A percentile compares a stretch with the other conserved stretches of the same genome.
Evolutionary conservation across 2,113 vertebrate species (phyloP).

Genomic region (Corythornis vintsioides): DNA sequence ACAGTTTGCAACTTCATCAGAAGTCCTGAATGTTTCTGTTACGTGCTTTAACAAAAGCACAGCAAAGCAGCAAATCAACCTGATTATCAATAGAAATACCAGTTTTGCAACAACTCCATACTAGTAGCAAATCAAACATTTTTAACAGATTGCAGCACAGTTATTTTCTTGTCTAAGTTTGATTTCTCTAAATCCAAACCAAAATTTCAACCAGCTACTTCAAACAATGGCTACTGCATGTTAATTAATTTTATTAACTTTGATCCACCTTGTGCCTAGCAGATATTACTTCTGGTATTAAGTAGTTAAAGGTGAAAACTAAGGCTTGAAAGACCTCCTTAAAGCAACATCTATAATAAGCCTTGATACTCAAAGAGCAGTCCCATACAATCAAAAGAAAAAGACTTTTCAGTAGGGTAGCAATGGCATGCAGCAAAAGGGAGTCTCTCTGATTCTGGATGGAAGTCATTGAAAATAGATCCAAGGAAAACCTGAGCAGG

Average conservation of each 20-base stretch:
- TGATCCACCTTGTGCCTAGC: neutral
- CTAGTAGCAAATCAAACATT: neutral
- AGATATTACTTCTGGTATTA: neutral
- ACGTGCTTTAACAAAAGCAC: neutral
- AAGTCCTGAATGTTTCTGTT: neutral
- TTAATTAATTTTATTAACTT: constrained; percentile 17
- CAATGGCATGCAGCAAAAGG: neutral
- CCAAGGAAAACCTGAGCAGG: neutral
- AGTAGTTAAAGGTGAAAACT: constrained; percentile 1
- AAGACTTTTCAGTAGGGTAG: neutral
- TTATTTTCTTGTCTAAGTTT: neutral
- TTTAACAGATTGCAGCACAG: neutral
- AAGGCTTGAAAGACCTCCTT: constrained; percentile 15
- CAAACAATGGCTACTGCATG: neutral
- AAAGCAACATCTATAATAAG: neutral
- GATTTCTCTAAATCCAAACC: constrained; percentile 2
- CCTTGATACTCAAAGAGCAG: neutral
- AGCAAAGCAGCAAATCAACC: neutral
- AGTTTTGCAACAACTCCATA: neutral
- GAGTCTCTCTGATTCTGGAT: neutral
- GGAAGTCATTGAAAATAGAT: neutral
- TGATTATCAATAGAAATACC: neutral
- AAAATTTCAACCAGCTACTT: constrained; percentile 42
- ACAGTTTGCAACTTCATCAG: neutral
- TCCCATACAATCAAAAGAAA: neutral